Evolutionary conservation across 2,797 vertebrate genomes (phyloP), one percentile per base, ranked within the genome.

Genomic region (Typhlichthys subterraneus): DNA sequence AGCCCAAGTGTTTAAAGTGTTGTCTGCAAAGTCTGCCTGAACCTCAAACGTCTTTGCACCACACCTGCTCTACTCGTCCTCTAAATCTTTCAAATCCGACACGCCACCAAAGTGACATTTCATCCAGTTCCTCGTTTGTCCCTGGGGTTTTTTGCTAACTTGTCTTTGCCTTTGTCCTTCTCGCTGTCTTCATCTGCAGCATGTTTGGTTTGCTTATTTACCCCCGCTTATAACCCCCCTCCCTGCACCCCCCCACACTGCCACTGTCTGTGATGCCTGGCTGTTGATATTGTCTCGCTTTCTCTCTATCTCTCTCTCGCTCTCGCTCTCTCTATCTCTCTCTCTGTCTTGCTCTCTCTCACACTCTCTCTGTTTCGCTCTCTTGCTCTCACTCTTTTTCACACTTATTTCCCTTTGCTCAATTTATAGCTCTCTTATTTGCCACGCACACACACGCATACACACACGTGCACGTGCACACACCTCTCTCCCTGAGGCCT

Each of bases 141-240:
- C 56, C 51, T 47, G 33, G 3, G 57, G 62, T 46, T 63, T 81
- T 65, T 67, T 47, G 19, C 46, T 63, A n/a, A n/a, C 38, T 5
- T 57, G n/a, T 54, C 51, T 76, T 67, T 80, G 53, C 70, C 79
- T 81, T 82, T 77, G 73, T 76, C 75, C 75, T 80, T 84, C 65
- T 70, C 31, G 42, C 65, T 67, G 17, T 71, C 46, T 70, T 8
- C 0, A 70, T 83, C 10, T 50, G 50, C 33, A 64, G 61, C 45
- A 70, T 64, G 72, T 65, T 51, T 54, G 57, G 68, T 60, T 63
- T 33, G 70, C 53, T 63, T 79, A 59, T 82, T 82, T 81, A 76
- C 75, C 58, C 65, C 75, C n/a, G 51, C 19, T 23, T 23, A 23
- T 23, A 31, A 12, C 23, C 52, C 52, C 9, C 52, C 23, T 10